Evolutionary conservation across 2,797 vertebrate species (phyloP).

Genomic region (Gouania willdenowi): DNA sequence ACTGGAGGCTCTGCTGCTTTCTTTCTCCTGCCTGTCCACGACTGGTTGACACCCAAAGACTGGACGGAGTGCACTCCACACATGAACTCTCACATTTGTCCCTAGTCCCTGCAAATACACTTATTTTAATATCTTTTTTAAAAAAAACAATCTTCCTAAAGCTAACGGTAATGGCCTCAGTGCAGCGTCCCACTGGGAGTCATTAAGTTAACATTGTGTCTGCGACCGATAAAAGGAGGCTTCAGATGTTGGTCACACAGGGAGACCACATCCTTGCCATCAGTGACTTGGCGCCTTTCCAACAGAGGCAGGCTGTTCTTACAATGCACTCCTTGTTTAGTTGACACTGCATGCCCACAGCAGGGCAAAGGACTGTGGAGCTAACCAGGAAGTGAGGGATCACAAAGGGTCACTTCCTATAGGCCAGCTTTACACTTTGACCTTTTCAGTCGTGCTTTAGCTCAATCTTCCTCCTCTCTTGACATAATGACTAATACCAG

Average conservation of each 20-base stretch:
- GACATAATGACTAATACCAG: constrained; percentile 27
- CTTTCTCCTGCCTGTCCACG: constrained; percentile 18
- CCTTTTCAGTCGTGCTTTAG: constrained; percentile 35
- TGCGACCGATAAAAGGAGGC: constrained; percentile 3
- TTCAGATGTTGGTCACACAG: constrained; percentile 28
- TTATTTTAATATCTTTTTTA: constrained; percentile 2
- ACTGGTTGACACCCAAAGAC: constrained; percentile 34
- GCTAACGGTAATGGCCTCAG: not conserved
- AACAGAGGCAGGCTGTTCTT: constrained; percentile 18
- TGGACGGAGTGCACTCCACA: not conserved
- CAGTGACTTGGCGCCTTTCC: constrained; percentile 28
- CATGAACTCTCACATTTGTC: not conserved
- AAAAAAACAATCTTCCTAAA: not conserved
- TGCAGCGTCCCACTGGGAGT: constrained; percentile 1
- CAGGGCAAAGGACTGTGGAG: constrained; percentile 36
- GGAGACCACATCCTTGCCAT: constrained; percentile 22
- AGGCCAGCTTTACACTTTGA: constrained; percentile 67
- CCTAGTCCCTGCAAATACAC: not conserved
- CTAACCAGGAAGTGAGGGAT: constrained; percentile 67
- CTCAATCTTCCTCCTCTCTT: constrained; percentile 18
- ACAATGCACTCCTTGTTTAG: constrained; percentile 63
- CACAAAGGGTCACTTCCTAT: constrained; percentile 64
- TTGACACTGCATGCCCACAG: constrained; percentile 42
- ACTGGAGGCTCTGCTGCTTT: constrained; percentile 31
- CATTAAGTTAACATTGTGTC: not conserved